These are phyloP conservation scores for Morone chrysops DNA, from an alignment of 2,113 vertebrate genomes.

Conservation along the genomic window DNA sequence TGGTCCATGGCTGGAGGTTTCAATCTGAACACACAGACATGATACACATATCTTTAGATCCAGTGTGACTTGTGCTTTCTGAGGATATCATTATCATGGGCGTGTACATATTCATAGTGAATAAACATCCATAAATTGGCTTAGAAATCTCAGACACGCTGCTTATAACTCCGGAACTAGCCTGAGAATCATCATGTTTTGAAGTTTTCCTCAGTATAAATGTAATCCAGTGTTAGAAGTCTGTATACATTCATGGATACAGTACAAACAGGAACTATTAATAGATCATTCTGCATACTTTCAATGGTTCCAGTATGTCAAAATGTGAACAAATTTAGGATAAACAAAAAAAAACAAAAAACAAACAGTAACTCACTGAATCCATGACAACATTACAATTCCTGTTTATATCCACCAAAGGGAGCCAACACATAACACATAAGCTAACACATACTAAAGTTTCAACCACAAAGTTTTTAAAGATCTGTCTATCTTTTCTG, in stretches of 20 bases:
- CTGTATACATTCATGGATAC: neutral
- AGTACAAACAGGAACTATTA: neutral
- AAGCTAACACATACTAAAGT: neutral
- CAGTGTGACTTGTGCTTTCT: neutral
- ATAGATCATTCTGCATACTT: neutral
- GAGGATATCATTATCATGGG: neutral
- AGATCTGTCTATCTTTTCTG: neutral
- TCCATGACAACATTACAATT: neutral
- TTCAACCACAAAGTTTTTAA: neutral
- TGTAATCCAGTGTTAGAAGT: neutral
- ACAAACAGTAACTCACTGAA: too few species aligned
- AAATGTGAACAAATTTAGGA: neutral
- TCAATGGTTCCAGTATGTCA: neutral
- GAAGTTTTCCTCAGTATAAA: too few species aligned
- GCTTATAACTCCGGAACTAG: neutral
- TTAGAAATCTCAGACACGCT: neutral
- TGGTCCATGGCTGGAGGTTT: neutral
- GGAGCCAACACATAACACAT: too few species aligned
- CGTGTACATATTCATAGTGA: neutral
- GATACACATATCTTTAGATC: neutral
- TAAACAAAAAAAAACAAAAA: too few species aligned
- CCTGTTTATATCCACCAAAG: neutral
- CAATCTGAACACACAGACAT: neutral
- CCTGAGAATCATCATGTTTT: neutral
- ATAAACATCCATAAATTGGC: neutral